These are phyloP conservation scores for zebrafish (Danio rerio) DNA, from an alignment of 2,113 vertebrate genomes.

Conservation along the genomic window GRCz12tu NC_133191.1:41796001-41796500, in stretches of 20 bases:
- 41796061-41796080: conserved; percentile 39
- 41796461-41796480: no score
- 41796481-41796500: no score
- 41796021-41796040: conserved; percentile 58
- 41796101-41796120: conserved; percentile 6
- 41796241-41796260: background rate
- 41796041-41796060: conserved; percentile 23
- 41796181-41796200: background rate
- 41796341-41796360: no score
- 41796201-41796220: background rate
- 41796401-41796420: no score
- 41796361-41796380: no score
- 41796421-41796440: no score
- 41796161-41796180: background rate
- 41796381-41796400: no score
- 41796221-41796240: background rate
- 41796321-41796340: no score
- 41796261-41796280: background rate
- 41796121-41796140: background rate
- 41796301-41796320: background rate
- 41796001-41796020: conserved; percentile 67
- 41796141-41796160: background rate
- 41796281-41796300: background rate
- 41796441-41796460: no score
- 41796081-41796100: conserved; percentile 22